phyloP scores from a whole-genome alignment of 2,888 invertebrate genomes.

The Epirrhoe alternata region DNA sequence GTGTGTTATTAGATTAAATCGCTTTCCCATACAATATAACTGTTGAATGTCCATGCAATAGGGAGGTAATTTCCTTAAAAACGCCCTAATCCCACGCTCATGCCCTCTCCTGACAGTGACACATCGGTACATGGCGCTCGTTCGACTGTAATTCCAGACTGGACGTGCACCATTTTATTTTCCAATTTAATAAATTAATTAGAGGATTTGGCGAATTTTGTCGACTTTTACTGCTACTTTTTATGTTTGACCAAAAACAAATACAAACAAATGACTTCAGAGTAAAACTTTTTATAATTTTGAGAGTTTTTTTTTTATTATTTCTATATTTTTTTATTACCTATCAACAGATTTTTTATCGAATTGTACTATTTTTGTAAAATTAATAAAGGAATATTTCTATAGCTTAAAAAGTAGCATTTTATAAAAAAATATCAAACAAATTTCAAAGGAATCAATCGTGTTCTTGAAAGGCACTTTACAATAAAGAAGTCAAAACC shows the following conservation, averaged over 20 bases:
- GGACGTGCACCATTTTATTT: slow-evolving; percentile 68
- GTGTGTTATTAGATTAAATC: background rate
- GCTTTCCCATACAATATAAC: slow-evolving; percentile 4
- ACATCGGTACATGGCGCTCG: slow-evolving; percentile 83
- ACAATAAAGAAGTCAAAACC: slow-evolving; percentile 78
- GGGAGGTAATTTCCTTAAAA: slow-evolving; percentile 72
- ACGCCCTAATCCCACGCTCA: slow-evolving; percentile 72
- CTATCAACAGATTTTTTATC: no score
- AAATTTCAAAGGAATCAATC: slow-evolving; percentile 5
- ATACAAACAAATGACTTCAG: no score
- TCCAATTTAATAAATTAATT: slow-evolving; percentile 69
- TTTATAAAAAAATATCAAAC: background rate
- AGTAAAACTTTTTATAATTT: no score
- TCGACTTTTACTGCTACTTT: background rate
- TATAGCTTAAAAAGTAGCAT: no score
- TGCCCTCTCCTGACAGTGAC: slow-evolving; percentile 80
- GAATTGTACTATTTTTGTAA: no score
- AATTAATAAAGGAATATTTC: no score
- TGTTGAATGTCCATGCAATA: slow-evolving; percentile 6
- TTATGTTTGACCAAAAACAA: background rate
- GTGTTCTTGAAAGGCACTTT: slow-evolving; percentile 27
- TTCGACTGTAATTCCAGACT: slow-evolving; percentile 81
- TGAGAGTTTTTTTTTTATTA: no score
- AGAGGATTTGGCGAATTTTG: slow-evolving; percentile 35
- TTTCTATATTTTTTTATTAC: no score